phyloP scores from a whole-genome alignment of 2,113 vertebrate species.

The Tachuris rubrigastra region DNA sequence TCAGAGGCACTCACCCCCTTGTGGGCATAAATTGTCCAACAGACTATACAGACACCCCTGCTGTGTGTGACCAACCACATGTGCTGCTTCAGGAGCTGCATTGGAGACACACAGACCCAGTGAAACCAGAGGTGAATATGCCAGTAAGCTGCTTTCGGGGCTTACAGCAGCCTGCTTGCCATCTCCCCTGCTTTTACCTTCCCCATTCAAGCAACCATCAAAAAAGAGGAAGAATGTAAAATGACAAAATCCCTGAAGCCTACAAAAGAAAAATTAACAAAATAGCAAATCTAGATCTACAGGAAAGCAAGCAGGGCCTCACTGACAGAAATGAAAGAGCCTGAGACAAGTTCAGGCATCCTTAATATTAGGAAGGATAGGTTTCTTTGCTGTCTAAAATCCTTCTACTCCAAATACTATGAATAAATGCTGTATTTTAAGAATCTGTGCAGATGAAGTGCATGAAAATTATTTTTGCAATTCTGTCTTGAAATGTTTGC shows the following conservation, averaged over 20 bases:
- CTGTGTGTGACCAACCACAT: fast-evolving
- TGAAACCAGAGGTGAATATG: background rate
- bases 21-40: fast-evolving
- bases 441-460: background rate
- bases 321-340: background rate
- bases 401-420: background rate
- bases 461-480: background rate
- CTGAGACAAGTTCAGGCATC: background rate
- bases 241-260: background rate
- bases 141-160: background rate
- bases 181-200: background rate
- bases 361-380: background rate
- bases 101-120: background rate
- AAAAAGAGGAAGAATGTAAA: background rate
- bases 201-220: background rate
- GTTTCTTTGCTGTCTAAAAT: background rate
- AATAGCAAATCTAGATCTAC: background rate
- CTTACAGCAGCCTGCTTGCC: background rate
- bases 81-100: background rate
- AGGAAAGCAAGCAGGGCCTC: background rate
- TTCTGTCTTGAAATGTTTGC: background rate
- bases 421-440: background rate
- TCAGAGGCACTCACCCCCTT: background rate
- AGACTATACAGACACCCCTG: too few relatives aligned
- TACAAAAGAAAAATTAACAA: background rate